Conservation (phyloP, 2,113 vertebrate species). For the Aleadryas rufinucha region DNA sequence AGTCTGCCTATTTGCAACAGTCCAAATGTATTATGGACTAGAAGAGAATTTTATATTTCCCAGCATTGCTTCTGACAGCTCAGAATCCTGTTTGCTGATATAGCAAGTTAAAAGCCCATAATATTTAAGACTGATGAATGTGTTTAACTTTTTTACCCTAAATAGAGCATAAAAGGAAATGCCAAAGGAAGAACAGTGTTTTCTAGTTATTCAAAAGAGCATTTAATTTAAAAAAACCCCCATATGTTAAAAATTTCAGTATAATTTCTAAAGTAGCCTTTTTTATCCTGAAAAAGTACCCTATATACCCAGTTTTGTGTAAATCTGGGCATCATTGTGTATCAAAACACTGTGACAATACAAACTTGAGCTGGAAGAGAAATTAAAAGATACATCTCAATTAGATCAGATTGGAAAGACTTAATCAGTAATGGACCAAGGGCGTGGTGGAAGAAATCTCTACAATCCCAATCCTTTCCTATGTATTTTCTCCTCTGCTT, state of each 20-base stretch:
- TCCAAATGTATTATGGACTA: background rate
- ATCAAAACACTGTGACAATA: background rate
- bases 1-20: background rate
- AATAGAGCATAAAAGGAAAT: background rate
- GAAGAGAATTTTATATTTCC: background rate
- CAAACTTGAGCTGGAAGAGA: background rate
- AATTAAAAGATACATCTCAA: background rate
- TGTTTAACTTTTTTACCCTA: background rate
- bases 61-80: background rate
- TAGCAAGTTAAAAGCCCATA: background rate
- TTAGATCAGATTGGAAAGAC: background rate
- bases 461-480: background rate
- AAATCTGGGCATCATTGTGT: background rate
- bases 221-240: background rate
- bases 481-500: background rate
- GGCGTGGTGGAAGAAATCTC: background rate
- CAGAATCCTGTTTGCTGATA: background rate
- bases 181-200: background rate
- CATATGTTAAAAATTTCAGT: background rate
- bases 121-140: background rate
- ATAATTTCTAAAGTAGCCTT: background rate
- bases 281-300: background rate
- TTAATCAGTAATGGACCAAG: background rate
- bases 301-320: background rate
- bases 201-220: background rate